Percentiles rank a stretch among this genome's conserved stretches.
phyloP scores from a whole-genome alignment of 1,140 invertebrate species.

The Rhagoletis pomonella region DNA sequence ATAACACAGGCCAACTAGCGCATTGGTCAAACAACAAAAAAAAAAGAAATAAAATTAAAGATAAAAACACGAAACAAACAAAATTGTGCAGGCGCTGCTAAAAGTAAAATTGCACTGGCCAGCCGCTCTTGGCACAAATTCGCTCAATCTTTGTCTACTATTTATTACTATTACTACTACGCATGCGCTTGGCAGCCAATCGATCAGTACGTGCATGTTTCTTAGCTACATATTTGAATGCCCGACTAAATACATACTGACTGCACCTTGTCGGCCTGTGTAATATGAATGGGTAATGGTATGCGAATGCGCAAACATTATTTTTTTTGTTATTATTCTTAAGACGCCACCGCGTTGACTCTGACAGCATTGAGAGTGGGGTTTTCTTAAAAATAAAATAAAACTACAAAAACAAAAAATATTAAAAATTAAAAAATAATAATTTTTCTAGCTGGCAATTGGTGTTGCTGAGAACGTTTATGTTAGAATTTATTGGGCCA shows the following conservation, averaged over 20 bases:
- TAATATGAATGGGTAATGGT: neutral
- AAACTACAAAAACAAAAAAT: neutral
- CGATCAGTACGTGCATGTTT: neutral
- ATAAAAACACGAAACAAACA: neutral
- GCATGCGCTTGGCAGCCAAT: neutral
- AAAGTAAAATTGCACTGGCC: conserved; percentile 26
- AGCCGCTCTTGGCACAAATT: neutral
- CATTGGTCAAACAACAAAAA: neutral
- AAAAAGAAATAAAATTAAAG: neutral
- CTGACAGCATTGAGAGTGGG: neutral
- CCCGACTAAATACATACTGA: neutral
- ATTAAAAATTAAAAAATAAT: neutral
- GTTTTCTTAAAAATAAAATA: neutral
- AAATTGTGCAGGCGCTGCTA: too few species aligned
- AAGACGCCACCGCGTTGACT: neutral
- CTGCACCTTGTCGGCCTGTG: conserved; percentile 27
- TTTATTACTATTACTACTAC: neutral
- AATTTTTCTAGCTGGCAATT: neutral
- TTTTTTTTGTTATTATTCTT: neutral
- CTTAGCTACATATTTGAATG: neutral
- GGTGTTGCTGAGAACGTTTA: neutral
- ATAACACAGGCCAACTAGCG: conserved; percentile 32
- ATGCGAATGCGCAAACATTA: too few species aligned
- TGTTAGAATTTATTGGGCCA: too few species aligned
- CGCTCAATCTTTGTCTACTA: neutral